Conservation (phyloP, 2,888 invertebrate genomes). For the Ophioninae sp. region DNA sequence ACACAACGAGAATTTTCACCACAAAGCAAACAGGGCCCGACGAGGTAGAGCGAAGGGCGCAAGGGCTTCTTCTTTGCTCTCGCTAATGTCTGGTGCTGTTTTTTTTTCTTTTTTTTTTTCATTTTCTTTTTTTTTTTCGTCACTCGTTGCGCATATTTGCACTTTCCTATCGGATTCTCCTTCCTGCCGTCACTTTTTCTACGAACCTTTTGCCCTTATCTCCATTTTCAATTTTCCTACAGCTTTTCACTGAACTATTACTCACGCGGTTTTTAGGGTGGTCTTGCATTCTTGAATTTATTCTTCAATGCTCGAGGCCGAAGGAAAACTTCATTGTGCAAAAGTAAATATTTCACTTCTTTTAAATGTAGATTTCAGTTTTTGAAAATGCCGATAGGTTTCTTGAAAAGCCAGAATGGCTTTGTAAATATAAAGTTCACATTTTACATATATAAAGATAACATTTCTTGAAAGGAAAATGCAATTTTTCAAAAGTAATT, state of each 20-base stretch:
- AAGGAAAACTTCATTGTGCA: too few species aligned
- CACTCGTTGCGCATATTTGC: neutral
- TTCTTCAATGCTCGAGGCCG: neutral
- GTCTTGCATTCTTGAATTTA: neutral
- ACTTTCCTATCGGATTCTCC: neutral
- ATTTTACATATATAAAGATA: too few species aligned
- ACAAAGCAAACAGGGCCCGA: conserved; percentile 40
- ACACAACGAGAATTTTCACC: conserved; percentile 45
- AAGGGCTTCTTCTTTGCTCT: conserved; percentile 35
- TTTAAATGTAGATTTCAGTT: too few species aligned
- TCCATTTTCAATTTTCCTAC: neutral
- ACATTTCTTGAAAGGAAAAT: too few species aligned
- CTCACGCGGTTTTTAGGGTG: conserved; percentile 6
- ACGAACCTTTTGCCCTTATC: too few species aligned
- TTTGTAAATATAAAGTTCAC: too few species aligned
- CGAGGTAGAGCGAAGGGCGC: conserved; percentile 43
- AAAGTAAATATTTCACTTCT: too few species aligned
- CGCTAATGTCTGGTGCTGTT: conserved; percentile 9
- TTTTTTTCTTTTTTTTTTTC: conserved; percentile 11
- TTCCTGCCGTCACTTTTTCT: neutral
- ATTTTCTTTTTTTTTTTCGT: neutral
- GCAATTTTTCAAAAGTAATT: too few species aligned
- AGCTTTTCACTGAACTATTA: neutral
- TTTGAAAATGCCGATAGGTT: too few species aligned
- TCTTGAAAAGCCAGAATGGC: too few species aligned